Base-by-base conservation (phyloP, 1,140 invertebrate species). In the Drosophila parvula region DNA sequence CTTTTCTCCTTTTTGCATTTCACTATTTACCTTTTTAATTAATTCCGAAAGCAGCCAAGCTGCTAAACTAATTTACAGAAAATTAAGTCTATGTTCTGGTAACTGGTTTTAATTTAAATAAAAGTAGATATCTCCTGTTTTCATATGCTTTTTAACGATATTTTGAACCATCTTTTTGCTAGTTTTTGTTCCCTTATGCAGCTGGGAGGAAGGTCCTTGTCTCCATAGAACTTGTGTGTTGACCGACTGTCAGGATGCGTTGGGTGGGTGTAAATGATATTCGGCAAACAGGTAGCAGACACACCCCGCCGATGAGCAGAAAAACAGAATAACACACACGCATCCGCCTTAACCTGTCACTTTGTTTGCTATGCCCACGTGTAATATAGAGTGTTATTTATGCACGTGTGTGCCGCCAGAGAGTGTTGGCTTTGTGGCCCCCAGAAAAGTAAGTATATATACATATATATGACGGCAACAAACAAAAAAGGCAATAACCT, bases 351-450 rank as follows among this genome's bases (percentile, higher is more conserved):
- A 14, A 41, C 45, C 40, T 65, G 40, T 60, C 55, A 75, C 61
- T 36, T 43, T 73, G 67, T 78, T 70, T 77, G 76, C 68, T 40
- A 71, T 70, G 57, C 74, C 83, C 81, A 85, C 68, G 75, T 85
- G 82, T 73, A 69, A 78, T 78, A 85, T 74, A 81, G 80, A 81
- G 74, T 57, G 74, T 86, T 85, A 85, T 81, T 85, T 85, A 85
- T 84, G 81, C 68, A 84, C 76, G 74, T 60, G 77, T 67, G 67
- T 79, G 57, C 63, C 32, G 48, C n/a, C 28, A 28, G 61, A 32
- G 53, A 43, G 55, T 50, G 56, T 55, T 74, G 40, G 27, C 65
- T 61, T 55, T 40, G 34, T 45, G 14, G 34, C 45, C 51, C 34
- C 45, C 6, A 27, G 36, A 59, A n/a, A 43, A 16, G 7, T 14